Evolutionary conservation across 2,113 vertebrate species (phyloP), one percentile per base, ranked within the genome.

Genomic region (Felis chaus): DNA sequence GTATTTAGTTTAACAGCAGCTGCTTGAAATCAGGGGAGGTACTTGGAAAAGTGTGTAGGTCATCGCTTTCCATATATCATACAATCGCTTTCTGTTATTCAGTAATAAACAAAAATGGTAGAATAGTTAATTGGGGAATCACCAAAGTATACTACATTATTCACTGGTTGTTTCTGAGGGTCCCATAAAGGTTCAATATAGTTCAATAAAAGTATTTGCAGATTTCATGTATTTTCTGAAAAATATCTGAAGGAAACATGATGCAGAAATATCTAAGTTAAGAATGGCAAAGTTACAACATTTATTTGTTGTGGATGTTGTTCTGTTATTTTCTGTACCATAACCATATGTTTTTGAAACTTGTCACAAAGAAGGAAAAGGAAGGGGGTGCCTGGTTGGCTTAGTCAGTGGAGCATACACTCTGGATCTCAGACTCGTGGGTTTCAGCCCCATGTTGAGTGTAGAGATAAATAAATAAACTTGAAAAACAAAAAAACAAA

Each of bases 181-280:
- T 16, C 61, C 45, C 39, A 4, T 31, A 31, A 80, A 55, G 29
- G 11, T 78, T 82, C 45, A 9, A 9, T 82, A 14, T 86, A 14
- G 8, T 66, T 85, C 76, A 69, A n/a, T n/a, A 16, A 84, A 94
- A 90, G 1, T 39, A 41, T 88, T 61, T 89, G 11, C 79, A 3
- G 68, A 50, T 93, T 92, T 73, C 4, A n/a, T 83, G 71, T 94
- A 13, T 93, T 39, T 76, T 66, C 61, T 66, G 36, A 89, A 83
- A 92, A 96, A 57, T 79, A 95, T 41, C 33, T 93, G 50, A 97
- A 94, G 50, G 69, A 45, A 83, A 91, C 92, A 16, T 61, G 57
- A 53, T 31, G 27, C 31, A 78, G 79, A 81, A 93, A 50, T 63
- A 89, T 9, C n/a, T 84, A 48, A 94, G 91, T 39, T 39, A 65